Conservation (phyloP, 2,113 vertebrate genomes). For the Saccopteryx bilineata region DNA sequence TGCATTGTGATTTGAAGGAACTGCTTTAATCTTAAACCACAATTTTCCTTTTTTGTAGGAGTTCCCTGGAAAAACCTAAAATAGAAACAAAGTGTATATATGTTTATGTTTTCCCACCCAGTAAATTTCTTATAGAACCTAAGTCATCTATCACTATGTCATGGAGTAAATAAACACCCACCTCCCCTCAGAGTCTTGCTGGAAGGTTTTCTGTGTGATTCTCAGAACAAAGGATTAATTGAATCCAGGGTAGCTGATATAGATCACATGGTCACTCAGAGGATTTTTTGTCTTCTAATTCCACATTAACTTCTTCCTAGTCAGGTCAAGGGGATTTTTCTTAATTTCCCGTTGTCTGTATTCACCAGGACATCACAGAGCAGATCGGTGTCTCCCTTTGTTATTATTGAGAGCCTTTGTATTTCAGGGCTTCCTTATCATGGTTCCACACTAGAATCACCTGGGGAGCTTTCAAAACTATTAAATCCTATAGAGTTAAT, state of each 20-base stretch:
- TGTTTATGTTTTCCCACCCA: constrained; percentile 1
- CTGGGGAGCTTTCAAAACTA: neutral
- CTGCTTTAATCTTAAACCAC: neutral
- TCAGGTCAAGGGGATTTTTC: neutral
- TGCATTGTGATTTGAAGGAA: neutral
- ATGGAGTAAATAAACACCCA: constrained; percentile 34
- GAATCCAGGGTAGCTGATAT: neutral
- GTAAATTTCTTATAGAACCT: constrained; percentile 58
- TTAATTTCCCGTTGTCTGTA: neutral
- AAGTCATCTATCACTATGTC: constrained; percentile 62
- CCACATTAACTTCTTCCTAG: neutral
- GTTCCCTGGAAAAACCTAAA: constrained; percentile 46
- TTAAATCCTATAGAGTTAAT: constrained; percentile 7
- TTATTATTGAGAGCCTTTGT: neutral
- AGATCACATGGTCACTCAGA: neutral
- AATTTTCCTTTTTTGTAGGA: constrained; percentile 21
- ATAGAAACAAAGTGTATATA: constrained; percentile 46
- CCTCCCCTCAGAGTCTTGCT: constrained; percentile 14
- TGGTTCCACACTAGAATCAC: neutral
- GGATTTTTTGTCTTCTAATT: constrained; percentile 26
- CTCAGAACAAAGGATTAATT: constrained; percentile 48
- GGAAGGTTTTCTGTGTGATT: constrained; percentile 42
- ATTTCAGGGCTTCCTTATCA: neutral
- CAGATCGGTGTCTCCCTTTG: neutral
- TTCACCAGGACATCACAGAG: neutral